Conservation (phyloP, 1,140 invertebrate genomes). For the Atta cephalotes region DNA sequence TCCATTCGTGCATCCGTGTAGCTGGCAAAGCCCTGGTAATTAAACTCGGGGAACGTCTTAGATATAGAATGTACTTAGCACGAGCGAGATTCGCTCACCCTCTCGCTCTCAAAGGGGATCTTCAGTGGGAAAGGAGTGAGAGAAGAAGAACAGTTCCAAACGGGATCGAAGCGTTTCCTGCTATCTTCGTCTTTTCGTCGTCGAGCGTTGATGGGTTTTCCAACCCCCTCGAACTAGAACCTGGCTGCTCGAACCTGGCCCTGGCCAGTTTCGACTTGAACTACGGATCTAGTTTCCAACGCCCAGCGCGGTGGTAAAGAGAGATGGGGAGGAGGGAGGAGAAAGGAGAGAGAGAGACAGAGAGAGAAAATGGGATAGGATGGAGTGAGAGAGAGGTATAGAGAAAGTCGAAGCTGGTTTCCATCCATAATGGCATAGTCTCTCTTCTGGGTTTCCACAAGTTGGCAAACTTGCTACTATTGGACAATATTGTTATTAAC, state of each 20-base stretch:
- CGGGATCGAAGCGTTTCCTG: slow-evolving; percentile 42
- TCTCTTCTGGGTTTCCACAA: slow-evolving; percentile 40
- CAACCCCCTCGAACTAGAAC: slow-evolving; percentile 52
- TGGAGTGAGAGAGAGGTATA: background rate
- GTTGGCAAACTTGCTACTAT: slow-evolving; percentile 36
- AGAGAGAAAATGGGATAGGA: background rate
- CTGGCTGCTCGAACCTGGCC: slow-evolving; percentile 63
- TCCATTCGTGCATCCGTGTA: slow-evolving; percentile 55
- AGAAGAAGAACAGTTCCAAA: slow-evolving; percentile 50
- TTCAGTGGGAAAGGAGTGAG: slow-evolving; percentile 51
- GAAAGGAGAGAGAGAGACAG: background rate
- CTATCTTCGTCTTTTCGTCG: slow-evolving; percentile 43
- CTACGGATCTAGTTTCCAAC: slow-evolving; percentile 72
- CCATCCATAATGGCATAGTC: slow-evolving; percentile 35
- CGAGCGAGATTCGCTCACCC: slow-evolving; percentile 67
- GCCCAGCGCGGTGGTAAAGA: slow-evolving; percentile 36
- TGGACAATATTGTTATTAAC: background rate
- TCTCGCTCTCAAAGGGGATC: slow-evolving; percentile 57
- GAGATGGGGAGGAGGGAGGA: background rate
- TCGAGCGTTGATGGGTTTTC: slow-evolving; percentile 75
- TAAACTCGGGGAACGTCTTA: slow-evolving; percentile 81
- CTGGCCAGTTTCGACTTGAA: slow-evolving; percentile 69
- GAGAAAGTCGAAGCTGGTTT: slow-evolving; percentile 49
- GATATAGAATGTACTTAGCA: slow-evolving; percentile 81
- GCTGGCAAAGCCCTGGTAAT: slow-evolving; percentile 80